Evolutionary conservation across 2,888 invertebrate genomes (phyloP).

Genomic region (Epinotia demarniana): DNA sequence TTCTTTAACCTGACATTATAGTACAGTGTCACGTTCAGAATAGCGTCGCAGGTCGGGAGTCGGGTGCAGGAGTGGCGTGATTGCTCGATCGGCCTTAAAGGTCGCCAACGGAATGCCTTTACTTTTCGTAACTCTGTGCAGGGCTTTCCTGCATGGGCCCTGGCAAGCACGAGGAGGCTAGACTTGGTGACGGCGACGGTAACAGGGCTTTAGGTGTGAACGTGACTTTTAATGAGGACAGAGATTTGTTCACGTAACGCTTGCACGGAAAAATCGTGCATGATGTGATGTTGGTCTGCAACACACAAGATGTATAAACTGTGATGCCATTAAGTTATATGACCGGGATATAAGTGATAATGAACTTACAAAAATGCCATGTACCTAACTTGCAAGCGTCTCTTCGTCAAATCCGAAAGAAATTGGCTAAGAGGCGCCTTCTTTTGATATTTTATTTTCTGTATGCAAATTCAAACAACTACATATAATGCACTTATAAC

Average conservation of each 20-base stretch:
- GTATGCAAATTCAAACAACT: constrained; percentile 1
- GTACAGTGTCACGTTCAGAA: constrained; percentile 13
- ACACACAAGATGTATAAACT: neutral
- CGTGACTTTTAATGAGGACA: constrained; percentile 3
- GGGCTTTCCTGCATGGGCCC: constrained; percentile 35
- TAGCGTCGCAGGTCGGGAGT: constrained; percentile 37
- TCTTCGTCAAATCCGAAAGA: neutral
- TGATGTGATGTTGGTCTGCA: neutral
- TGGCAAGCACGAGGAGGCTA: constrained; percentile 18
- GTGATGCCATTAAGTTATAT: neutral
- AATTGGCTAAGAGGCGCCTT: neutral
- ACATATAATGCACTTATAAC: too few relatives aligned
- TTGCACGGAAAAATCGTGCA: neutral
- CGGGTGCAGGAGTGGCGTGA: constrained; percentile 41
- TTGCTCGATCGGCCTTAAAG: constrained; percentile 45
- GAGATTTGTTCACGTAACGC: neutral
- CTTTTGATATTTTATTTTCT: neutral
- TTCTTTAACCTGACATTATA: neutral
- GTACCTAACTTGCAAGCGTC: neutral
- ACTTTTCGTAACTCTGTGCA: constrained; percentile 41
- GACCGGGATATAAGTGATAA: too few relatives aligned
- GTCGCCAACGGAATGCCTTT: constrained; percentile 41
- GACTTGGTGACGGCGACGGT: constrained; percentile 37
- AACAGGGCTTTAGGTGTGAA: neutral
- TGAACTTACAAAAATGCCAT: neutral